phyloP scores from a whole-genome alignment of 53 echinoderm and acorn worm species.

The Crossaster papposus region DNA sequence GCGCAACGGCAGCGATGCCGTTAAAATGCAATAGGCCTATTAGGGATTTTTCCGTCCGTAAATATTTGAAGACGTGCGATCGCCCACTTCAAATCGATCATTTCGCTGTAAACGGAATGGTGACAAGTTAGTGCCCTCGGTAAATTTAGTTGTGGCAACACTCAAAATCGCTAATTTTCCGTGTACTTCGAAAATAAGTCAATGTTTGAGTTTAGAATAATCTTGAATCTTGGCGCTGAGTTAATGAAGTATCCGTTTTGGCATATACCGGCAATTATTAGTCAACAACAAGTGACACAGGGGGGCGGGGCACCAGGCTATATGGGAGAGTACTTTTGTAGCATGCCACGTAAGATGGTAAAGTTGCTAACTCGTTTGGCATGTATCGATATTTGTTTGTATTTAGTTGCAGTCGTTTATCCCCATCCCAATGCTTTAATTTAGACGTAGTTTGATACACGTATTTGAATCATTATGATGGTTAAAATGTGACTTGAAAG shows the following conservation, averaged over 20 bases:
- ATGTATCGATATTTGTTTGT: neutral
- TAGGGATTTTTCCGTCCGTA: neutral
- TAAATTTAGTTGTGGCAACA: neutral
- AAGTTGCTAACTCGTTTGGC: neutral
- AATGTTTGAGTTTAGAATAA: no score
- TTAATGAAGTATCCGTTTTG: no score
- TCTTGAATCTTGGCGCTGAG: no score
- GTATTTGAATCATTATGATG: no score
- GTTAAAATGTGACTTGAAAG: no score
- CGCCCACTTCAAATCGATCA: neutral
- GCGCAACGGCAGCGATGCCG: neutral
- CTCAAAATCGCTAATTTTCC: no score
- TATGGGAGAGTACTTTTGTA: neutral
- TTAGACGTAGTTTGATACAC: no score
- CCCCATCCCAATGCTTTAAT: no score
- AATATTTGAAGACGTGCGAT: constrained; percentile 51
- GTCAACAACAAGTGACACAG: neutral
- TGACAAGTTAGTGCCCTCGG: neutral
- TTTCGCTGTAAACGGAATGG: neutral
- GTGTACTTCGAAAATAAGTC: no score
- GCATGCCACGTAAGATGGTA: neutral
- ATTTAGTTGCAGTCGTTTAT: neutral
- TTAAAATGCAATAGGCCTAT: constrained; percentile 39
- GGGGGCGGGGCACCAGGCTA: neutral
- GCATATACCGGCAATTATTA: no score